Conservation (phyloP, 2,888 invertebrate genomes). For the Alviniconcha strummeri region DNA sequence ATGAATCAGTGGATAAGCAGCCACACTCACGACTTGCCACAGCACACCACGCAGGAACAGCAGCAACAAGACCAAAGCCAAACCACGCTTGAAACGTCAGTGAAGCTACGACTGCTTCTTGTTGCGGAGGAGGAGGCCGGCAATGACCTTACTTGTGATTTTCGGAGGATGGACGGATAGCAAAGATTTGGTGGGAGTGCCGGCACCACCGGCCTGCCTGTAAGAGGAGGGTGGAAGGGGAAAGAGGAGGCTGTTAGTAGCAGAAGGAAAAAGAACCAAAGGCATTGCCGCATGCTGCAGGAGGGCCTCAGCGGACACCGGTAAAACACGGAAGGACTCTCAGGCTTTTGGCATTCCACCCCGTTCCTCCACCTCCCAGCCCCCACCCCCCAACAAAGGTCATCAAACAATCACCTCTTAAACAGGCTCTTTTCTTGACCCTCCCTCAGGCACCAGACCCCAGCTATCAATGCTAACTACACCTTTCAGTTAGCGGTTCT, state of each 20-base stretch:
- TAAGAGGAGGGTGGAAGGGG: slow-evolving; percentile 26
- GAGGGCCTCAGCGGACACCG: no score
- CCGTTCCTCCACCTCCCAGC: no score
- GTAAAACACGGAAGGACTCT: no score
- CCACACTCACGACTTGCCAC: slow-evolving; percentile 17
- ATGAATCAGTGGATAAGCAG: not conserved
- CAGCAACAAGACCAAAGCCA: slow-evolving; percentile 21
- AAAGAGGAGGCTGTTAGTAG: not conserved
- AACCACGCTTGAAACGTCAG: slow-evolving; percentile 6
- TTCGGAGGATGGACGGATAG: slow-evolving; percentile 58
- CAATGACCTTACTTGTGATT: slow-evolving; percentile 60
- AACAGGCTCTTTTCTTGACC: no score
- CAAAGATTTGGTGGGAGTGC: slow-evolving; percentile 54
- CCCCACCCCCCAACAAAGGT: no score
- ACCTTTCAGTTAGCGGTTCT: no score
- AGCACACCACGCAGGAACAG: slow-evolving; percentile 4
- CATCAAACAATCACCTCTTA: no score
- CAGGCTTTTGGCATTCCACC: no score
- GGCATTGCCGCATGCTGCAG: no score
- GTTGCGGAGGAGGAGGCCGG: slow-evolving; percentile 49
- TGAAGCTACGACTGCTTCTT: slow-evolving; percentile 14
- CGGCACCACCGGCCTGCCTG: slow-evolving; percentile 42
- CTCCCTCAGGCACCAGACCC: no score
- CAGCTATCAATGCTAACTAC: no score
- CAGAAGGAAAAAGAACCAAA: not conserved